Base-by-base conservation (phyloP, 2,113 vertebrate genomes). In the Cygnus atratus region DNA sequence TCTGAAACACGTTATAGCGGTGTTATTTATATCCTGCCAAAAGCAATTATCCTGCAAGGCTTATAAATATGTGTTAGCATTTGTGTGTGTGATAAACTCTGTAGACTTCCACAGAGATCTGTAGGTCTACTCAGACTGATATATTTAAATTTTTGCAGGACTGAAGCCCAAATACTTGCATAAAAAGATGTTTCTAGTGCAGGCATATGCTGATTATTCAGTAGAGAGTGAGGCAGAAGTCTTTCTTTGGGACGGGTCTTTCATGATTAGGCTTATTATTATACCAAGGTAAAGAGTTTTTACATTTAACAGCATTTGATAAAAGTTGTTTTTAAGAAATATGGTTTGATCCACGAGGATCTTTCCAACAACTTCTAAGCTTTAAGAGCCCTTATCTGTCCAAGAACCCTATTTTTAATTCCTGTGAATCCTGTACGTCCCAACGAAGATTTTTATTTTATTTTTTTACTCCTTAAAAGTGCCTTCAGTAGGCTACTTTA, bases 11-110 rank as follows among this genome's bases (percentile, higher is more conserved):
- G 73, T 89, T 95, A 93, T 75, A 94, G 74, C 84, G 87, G 79
- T 87, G 77, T 93, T 95, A 94, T 88, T 96, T 93, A 93, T 95
- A 92, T 92, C 94, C 89, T 96, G 96, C 95, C 94, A 96, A 91
- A 95, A 95, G 55, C 80, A 94, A 93, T 96, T 96, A 94, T 91
- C 74, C 62, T 87, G 81, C 88, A 95, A 96, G 81, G 61, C 89
- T 91, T 96, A 88, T 37, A 93, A 92, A 88, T 89, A 83, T 72
- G 65, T 92, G 88, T 88, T 96, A 78, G 55, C 68, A 93, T 88
- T 91, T 94, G 46, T 87, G 86, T 71, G 43, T 75, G 52, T 93
- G 94, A 92, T 97, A 96, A 97, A 95, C 88, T 96, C 68, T 72
- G 50, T 88, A 91, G 94, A 82, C 89, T 95, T 93, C 70, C 61